Percentiles rank a stretch among this genome's conserved stretches.
Conservation (phyloP, 2,888 invertebrate species). For the Rugalucina vietnamica region DNA sequence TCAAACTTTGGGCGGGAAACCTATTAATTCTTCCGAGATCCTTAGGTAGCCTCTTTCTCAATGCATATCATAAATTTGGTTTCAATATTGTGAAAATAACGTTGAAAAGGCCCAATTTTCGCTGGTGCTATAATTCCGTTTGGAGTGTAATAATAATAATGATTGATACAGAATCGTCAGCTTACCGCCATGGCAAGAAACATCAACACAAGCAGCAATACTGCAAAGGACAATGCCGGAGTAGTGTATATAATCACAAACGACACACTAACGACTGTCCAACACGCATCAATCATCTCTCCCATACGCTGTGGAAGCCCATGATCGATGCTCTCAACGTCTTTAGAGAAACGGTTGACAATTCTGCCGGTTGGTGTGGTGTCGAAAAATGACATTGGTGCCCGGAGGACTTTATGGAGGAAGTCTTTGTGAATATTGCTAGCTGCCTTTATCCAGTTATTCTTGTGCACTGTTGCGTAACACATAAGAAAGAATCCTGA, state of each 20-base stretch:
- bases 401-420: slow-evolving; percentile 63
- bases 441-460: slow-evolving; percentile 54
- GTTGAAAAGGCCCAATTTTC: too few species aligned
- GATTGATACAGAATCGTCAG: too few species aligned
- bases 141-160: too few species aligned
- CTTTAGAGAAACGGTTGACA: slow-evolving; percentile 77
- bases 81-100: too few species aligned
- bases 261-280: neutral
- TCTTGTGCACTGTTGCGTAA: slow-evolving; percentile 63
- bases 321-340: slow-evolving; percentile 68
- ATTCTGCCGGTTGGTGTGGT: slow-evolving; percentile 83
- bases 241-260: neutral
- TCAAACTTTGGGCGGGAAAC: too few species aligned
- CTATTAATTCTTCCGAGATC: too few species aligned
- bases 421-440: slow-evolving; percentile 63
- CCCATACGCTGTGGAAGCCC: slow-evolving; percentile 32
- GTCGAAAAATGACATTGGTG: slow-evolving; percentile 80
- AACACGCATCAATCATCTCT: neutral
- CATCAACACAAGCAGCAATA: neutral
- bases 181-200: neutral
- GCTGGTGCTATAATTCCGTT: too few species aligned
- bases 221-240: neutral
- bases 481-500: slow-evolving; percentile 13
- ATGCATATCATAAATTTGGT: too few species aligned
- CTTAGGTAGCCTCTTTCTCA: too few species aligned